These are phyloP conservation scores for Cheumatopsyche charites DNA, from an alignment of 1,140 invertebrate genomes.

Conservation along the genomic window DNA sequence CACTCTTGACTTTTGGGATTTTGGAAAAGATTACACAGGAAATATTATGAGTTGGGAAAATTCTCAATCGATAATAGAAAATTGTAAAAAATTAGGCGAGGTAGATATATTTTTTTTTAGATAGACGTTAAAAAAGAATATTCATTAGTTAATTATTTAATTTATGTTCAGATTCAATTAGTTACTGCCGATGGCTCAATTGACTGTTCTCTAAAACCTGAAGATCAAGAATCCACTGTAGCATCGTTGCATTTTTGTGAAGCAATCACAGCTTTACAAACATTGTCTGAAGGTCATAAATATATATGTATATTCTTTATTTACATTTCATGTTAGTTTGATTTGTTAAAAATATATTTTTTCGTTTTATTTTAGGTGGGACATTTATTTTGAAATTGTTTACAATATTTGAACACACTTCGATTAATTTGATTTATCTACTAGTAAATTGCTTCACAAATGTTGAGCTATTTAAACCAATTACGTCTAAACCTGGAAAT, in stretches of 20 bases:
- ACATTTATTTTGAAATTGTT: constrained; percentile 91
- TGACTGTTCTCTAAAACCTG: constrained; percentile 82
- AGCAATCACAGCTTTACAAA: constrained; percentile 72
- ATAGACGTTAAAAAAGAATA: background rate
- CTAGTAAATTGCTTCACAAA: constrained; percentile 75
- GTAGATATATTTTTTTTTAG: constrained; percentile 46
- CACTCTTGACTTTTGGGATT: constrained; percentile 82
- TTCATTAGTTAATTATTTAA: background rate
- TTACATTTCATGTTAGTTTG: constrained; percentile 4
- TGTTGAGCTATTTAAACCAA: constrained; percentile 84
- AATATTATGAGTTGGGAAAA: constrained; percentile 77
- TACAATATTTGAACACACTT: constrained; percentile 84
- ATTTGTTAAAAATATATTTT: constrained; percentile 29
- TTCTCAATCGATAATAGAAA: constrained; percentile 65
- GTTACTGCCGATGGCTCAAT: constrained; percentile 95
- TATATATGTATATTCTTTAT: background rate
- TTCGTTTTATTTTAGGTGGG: constrained; percentile 70
- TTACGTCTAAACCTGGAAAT: constrained; percentile 91
- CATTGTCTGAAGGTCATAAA: constrained; percentile 65
- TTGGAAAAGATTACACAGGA: constrained; percentile 84
- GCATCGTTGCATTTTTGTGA: constrained; percentile 83
- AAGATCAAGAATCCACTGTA: constrained; percentile 83
- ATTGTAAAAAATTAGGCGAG: constrained; percentile 53
- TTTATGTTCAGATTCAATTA: constrained; percentile 59
- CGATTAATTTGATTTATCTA: constrained; percentile 81